Evolutionary conservation across 2,113 vertebrate species (phyloP).

Genomic region (Neolamprologus ventralis): DNA sequence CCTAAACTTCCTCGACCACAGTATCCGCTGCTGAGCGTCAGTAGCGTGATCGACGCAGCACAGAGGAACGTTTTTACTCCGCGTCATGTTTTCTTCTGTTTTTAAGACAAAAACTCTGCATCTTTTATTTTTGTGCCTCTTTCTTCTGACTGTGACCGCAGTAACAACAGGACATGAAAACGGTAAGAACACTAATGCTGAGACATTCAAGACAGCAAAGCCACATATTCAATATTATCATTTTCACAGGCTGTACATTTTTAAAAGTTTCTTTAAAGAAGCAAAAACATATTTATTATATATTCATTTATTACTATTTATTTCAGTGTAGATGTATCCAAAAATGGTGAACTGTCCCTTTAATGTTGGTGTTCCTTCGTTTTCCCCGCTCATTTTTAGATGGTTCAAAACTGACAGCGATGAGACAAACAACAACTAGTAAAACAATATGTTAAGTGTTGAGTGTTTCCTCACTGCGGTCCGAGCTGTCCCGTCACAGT

Average conservation of each 20-base stretch:
- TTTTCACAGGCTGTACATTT: accelerated
- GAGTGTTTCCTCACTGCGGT: not conserved
- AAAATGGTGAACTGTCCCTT: not conserved
- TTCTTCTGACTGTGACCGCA: not conserved
- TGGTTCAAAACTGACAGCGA: accelerated
- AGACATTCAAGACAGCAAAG: accelerated
- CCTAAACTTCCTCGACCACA: accelerated
- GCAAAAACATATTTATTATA: accelerated
- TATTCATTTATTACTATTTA: too few relatives aligned
- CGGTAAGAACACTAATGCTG: not conserved
- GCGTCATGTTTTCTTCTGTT: not conserved
- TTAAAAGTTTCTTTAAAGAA: accelerated
- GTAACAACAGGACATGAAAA: not conserved
- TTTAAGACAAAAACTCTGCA: not conserved
- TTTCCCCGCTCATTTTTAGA: accelerated
- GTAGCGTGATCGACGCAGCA: not conserved
- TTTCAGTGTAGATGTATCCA: accelerated
- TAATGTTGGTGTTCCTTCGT: accelerated
- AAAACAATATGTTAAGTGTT: not conserved
- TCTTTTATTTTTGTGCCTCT: not conserved
- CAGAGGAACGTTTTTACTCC: accelerated
- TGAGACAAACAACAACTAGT: accelerated
- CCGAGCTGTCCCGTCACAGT: not conserved
- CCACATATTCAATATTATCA: accelerated
- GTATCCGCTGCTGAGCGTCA: accelerated